phyloP scores from a whole-genome alignment of 2,888 invertebrate species.

The Miltochrista miniata region DNA sequence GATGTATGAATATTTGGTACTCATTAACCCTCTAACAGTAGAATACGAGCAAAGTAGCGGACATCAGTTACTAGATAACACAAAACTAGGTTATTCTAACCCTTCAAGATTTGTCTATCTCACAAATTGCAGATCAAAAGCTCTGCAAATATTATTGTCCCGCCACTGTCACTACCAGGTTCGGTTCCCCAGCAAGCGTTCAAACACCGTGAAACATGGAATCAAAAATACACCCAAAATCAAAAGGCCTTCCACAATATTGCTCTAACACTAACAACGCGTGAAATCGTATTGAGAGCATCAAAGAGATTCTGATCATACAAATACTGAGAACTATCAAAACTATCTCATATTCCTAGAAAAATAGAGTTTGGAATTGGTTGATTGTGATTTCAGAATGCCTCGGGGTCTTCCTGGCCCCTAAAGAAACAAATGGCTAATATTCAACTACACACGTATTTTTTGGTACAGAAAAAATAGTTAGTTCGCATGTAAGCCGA shows the following conservation, averaged over 20 bases:
- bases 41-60: too few relatives aligned
- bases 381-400: slow-evolving; percentile 9
- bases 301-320: slow-evolving; percentile 72
- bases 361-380: slow-evolving; percentile 20
- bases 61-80: too few relatives aligned
- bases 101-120: background rate
- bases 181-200: slow-evolving; percentile 36
- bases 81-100: too few relatives aligned
- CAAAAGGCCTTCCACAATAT: slow-evolving; percentile 77
- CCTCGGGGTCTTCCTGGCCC: slow-evolving; percentile 46
- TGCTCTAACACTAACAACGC: slow-evolving; percentile 78
- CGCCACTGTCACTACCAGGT: slow-evolving; percentile 23
- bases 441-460: slow-evolving; percentile 22
- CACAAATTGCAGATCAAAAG: slow-evolving; percentile 3
- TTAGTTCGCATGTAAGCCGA: slow-evolving; percentile 1
- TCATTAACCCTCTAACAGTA: too few relatives aligned
- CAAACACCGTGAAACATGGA: slow-evolving; percentile 70
- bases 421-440: slow-evolving; percentile 48
- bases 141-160: background rate
- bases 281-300: slow-evolving; percentile 79
- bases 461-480: slow-evolving; percentile 9
- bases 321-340: slow-evolving; percentile 13
- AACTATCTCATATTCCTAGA: slow-evolving; percentile 31
- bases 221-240: slow-evolving; percentile 80
- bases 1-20: too few relatives aligned